These are phyloP conservation scores for Melipona bicolor DNA, from an alignment of 2,888 invertebrate species.

Conservation along the genomic window DNA sequence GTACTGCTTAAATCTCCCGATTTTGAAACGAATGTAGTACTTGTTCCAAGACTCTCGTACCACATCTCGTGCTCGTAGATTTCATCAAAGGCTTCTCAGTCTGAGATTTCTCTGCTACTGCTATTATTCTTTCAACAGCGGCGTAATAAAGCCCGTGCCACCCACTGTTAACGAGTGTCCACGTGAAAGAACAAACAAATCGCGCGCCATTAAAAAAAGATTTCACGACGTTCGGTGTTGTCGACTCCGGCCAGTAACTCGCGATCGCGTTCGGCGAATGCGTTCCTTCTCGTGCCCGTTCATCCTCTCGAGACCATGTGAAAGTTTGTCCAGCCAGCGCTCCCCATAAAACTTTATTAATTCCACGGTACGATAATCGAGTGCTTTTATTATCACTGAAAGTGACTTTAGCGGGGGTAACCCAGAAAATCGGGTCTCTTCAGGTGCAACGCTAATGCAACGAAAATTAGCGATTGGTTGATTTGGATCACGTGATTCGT, in stretches of 20 bases:
- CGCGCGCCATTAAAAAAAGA: slow-evolving; percentile 12
- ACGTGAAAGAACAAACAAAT: background rate
- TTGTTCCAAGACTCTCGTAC: too few species aligned
- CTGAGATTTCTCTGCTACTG: background rate
- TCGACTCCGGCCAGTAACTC: slow-evolving; percentile 22
- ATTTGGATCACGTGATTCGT: too few species aligned
- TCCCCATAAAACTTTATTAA: slow-evolving; percentile 37
- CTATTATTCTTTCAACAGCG: background rate
- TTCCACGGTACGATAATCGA: slow-evolving; percentile 21
- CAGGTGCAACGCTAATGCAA: too few species aligned
- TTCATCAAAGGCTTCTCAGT: background rate
- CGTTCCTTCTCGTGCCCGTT: slow-evolving; percentile 36
- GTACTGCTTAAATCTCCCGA: too few species aligned
- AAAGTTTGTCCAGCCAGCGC: slow-evolving; percentile 32
- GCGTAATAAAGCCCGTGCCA: background rate
- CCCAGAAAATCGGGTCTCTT: too few species aligned
- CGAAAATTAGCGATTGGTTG: too few species aligned
- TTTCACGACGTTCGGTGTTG: slow-evolving; percentile 11
- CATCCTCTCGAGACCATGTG: slow-evolving; percentile 27
- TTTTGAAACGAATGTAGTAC: too few species aligned
- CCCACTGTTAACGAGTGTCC: background rate
- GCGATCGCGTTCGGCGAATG: slow-evolving; percentile 18
- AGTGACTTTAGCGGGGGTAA: too few species aligned
- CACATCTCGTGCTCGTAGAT: too few species aligned
- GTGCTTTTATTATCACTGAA: background rate